Percentiles rank a stretch among this genome's conserved stretches.
These are phyloP conservation scores for Decapterus maruadsi DNA, from an alignment of 2,797 vertebrate genomes.

Conservation along the genomic window DNA sequence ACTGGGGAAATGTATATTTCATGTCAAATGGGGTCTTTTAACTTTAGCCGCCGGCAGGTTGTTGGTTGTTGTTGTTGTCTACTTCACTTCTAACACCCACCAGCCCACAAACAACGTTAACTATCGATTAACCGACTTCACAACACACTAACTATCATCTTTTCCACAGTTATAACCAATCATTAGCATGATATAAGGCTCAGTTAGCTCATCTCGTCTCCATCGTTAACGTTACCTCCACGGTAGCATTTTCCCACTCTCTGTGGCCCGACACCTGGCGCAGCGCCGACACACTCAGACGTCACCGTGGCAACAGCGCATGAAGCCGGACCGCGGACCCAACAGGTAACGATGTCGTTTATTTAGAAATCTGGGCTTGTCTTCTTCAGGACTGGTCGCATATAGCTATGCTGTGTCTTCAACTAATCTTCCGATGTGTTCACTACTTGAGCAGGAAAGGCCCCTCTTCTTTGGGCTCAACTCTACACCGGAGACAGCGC, in stretches of 20 bases:
- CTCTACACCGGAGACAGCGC: constrained; percentile 26
- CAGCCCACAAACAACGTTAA: background rate
- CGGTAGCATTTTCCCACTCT: constrained; percentile 79
- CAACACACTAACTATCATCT: background rate
- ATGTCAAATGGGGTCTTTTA: background rate
- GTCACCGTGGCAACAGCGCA: constrained; percentile 57
- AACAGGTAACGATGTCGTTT: background rate
- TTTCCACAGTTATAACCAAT: background rate
- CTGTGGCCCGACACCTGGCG: constrained; percentile 68
- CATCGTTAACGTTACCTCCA: constrained; percentile 80
- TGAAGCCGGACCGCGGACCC: constrained; percentile 52
- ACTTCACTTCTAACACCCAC: background rate
- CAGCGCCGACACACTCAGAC: constrained; percentile 68
- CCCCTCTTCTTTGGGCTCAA: constrained; percentile 32
- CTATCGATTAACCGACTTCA: too few species aligned
- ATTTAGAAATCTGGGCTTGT: background rate
- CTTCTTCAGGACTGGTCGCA: constrained; percentile 6
- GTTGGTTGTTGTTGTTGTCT: background rate
- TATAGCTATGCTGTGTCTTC: constrained; percentile 36
- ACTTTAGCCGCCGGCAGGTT: background rate
- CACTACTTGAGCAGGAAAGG: constrained; percentile 66
- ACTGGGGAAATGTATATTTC: too few species aligned
- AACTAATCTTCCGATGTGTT: constrained; percentile 76
- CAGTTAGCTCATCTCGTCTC: constrained; percentile 30
- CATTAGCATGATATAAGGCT: background rate